A percentile compares a stretch with the other conserved stretches of the same genome.
Conservation (phyloP, 2,888 invertebrate genomes). For the Agapetus fuscipes region DNA sequence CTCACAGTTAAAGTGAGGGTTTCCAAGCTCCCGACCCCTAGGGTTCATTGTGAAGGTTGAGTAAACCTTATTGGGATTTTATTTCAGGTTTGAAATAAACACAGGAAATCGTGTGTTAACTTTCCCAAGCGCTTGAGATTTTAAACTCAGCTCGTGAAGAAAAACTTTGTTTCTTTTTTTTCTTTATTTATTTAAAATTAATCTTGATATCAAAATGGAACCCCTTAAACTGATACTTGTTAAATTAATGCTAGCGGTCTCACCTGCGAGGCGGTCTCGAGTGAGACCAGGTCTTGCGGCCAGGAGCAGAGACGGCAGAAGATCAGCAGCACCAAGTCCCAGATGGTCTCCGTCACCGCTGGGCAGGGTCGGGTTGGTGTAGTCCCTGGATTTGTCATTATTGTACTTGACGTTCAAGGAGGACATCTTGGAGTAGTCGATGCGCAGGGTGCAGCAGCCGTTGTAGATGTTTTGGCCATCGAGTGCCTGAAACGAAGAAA, state of each 20-base stretch:
- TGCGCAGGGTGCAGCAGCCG: constrained; percentile 97
- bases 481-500: constrained; percentile 55
- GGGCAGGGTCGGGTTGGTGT: constrained; percentile 96
- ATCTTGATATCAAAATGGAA: too few species aligned
- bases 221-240: too few species aligned
- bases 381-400: constrained; percentile 99
- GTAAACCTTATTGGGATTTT: too few species aligned
- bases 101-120: neutral
- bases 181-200: constrained; percentile 1
- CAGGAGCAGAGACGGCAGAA: constrained; percentile 45
- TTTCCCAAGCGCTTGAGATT: neutral
- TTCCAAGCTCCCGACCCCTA: too few species aligned
- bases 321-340: constrained; percentile 56
- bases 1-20: too few species aligned
- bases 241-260: constrained; percentile 10
- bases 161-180: too few species aligned
- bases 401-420: constrained; percentile 99
- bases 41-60: too few species aligned
- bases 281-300: constrained; percentile 40
- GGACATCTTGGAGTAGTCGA: constrained; percentile 98
- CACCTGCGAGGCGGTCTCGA: constrained; percentile 44
- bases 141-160: too few species aligned
- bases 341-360: constrained; percentile 75
- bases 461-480: constrained; percentile 99
- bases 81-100: too few species aligned